These are phyloP conservation scores for Frankliniella intonsa DNA, from an alignment of 2,888 invertebrate species.

Conservation along the genomic window DNA sequence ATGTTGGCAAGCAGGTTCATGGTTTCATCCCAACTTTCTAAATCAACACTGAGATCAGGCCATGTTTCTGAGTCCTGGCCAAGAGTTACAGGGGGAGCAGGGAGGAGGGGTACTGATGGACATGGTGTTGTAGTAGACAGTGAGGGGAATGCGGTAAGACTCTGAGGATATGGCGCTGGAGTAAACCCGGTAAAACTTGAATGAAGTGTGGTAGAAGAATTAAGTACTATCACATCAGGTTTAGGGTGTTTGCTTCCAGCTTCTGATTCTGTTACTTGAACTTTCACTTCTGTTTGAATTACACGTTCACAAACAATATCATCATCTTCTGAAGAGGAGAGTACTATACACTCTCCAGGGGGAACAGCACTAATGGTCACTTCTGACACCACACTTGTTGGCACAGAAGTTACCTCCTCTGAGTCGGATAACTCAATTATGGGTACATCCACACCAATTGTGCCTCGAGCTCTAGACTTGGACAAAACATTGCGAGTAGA, in stretches of 20 bases:
- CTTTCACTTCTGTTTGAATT: too few species aligned
- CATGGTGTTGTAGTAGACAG: background rate
- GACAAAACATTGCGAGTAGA: background rate
- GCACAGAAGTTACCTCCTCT: background rate
- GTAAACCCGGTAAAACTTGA: too few species aligned
- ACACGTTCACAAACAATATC: constrained; percentile 25
- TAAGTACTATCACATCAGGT: background rate
- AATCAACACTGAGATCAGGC: background rate
- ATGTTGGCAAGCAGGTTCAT: background rate
- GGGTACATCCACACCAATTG: background rate
- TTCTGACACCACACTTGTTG: background rate
- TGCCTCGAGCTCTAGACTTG: background rate
- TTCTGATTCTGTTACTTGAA: too few species aligned
- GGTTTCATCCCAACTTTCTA: background rate
- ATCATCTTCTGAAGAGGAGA: background rate
- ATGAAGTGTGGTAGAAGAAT: background rate
- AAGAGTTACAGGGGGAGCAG: background rate
- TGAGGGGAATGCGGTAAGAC: background rate
- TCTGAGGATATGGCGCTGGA: too few species aligned
- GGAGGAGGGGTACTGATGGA: background rate
- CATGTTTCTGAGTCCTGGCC: background rate
- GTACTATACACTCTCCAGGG: background rate
- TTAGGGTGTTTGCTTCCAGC: too few species aligned
- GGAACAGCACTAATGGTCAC: background rate
- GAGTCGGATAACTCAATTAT: background rate